These are phyloP conservation scores for Apoderus coryli DNA, from an alignment of 2,888 invertebrate genomes.

Conservation along the genomic window DNA sequence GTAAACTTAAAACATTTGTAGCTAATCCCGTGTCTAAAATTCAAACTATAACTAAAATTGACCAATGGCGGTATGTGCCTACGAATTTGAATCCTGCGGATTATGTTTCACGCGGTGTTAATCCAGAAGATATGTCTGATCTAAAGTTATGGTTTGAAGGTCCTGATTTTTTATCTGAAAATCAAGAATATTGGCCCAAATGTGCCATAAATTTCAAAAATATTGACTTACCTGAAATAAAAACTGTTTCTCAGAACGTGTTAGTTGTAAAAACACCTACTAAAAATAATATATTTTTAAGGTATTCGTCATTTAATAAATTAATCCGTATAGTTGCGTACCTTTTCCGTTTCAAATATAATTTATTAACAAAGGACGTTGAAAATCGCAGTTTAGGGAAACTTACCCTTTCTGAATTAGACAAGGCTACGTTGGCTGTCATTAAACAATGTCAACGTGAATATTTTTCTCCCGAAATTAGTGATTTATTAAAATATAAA, in stretches of 20 bases:
- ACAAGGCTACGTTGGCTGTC: too few relatives aligned
- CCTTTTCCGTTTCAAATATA: conserved; percentile 3
- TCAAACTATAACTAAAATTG: background rate
- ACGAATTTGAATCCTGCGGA: conserved; percentile 6
- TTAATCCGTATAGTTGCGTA: conserved; percentile 4
- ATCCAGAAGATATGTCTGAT: conserved; percentile 2
- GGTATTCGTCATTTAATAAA: conserved; percentile 4
- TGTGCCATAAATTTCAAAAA: background rate
- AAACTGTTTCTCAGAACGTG: background rate
- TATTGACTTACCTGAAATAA: background rate
- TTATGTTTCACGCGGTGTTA: conserved; percentile 4
- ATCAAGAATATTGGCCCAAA: background rate
- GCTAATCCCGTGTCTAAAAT: conserved; percentile 7
- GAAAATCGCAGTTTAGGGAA: too few relatives aligned
- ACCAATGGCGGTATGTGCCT: conserved; percentile 6
- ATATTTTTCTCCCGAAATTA: too few relatives aligned
- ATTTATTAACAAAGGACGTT: too few relatives aligned
- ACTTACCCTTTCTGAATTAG: too few relatives aligned
- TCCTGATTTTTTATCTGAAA: conserved; percentile 3
- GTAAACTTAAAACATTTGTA: conserved; percentile 6
- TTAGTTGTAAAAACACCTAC: too few relatives aligned
- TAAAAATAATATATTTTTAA: background rate
- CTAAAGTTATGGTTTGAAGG: conserved; percentile 5
- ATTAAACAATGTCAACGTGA: too few relatives aligned
- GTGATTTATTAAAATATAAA: too few relatives aligned